Percentiles rank a stretch among this genome's conserved stretches.
Evolutionary conservation across 2,113 vertebrate genomes (phyloP).

Genomic region (Neofelis nebulosa): DNA sequence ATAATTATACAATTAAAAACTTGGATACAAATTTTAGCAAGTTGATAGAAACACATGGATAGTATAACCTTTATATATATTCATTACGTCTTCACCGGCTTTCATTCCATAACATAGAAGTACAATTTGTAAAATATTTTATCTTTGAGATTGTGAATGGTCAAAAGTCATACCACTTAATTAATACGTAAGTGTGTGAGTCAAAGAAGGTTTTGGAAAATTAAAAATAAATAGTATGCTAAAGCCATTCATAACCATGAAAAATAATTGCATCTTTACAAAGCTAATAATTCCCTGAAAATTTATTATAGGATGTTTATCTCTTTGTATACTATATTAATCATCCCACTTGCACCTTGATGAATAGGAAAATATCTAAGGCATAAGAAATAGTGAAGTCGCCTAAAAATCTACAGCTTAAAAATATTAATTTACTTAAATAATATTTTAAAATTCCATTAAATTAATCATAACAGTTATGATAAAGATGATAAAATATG

Average conservation of each 20-base stretch:
- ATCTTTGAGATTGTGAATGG: conserved; percentile 2
- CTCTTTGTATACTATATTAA: background rate
- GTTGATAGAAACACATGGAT: background rate
- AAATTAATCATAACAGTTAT: background rate
- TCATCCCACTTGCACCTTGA: background rate
- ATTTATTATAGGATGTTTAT: background rate
- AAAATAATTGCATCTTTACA: conserved; percentile 23
- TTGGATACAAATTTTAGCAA: background rate
- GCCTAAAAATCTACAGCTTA: background rate
- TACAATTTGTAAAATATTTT: conserved; percentile 2
- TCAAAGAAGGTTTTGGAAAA: conserved; percentile 36
- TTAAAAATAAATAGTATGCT: background rate
- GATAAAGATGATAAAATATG: background rate
- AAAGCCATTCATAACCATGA: background rate
- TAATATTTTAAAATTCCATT: background rate
- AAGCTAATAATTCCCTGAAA: background rate
- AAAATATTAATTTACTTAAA: conserved; percentile 9
- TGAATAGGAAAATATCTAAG: background rate
- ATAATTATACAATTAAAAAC: background rate
- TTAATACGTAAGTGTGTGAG: background rate
- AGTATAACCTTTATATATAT: background rate
- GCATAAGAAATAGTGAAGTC: background rate
- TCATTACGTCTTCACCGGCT: background rate
- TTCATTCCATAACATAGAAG: background rate
- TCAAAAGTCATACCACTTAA: conserved; percentile 6